These are phyloP conservation scores for Scaptomyza graminum DNA, from an alignment of 1,140 invertebrate genomes.

Conservation along the genomic window DNA sequence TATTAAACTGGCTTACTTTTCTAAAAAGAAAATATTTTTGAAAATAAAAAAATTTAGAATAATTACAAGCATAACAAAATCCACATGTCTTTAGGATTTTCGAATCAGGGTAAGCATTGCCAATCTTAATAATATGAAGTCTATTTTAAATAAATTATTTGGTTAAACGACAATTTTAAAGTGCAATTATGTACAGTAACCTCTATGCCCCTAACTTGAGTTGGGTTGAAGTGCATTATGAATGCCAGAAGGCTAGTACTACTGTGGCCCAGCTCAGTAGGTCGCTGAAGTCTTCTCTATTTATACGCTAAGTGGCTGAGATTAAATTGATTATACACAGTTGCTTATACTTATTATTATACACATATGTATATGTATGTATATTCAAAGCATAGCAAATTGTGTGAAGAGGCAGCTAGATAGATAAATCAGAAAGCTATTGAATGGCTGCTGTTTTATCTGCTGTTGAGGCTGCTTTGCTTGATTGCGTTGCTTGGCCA, in stretches of 20 bases:
- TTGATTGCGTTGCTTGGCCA: conserved; percentile 43
- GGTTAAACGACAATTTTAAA: no score
- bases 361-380: no score
- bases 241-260: background rate
- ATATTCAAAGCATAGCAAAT: conserved; percentile 10
- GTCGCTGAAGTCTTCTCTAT: conserved; percentile 31
- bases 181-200: conserved; percentile 20
- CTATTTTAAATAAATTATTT: no score
- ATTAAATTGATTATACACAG: conserved; percentile 24
- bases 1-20: no score
- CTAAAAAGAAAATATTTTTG: no score
- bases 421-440: conserved; percentile 37
- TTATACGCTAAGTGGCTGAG: conserved; percentile 45
- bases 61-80: no score
- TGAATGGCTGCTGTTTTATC: conserved; percentile 51
- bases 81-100: no score
- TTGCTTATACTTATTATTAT: conserved; percentile 7
- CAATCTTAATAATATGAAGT: no score
- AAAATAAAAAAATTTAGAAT: no score
- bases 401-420: conserved; percentile 35
- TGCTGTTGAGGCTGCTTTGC: conserved; percentile 44
- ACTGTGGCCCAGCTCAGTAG: conserved; percentile 18
- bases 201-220: conserved; percentile 25
- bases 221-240: background rate
- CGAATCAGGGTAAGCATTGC: no score